These are phyloP conservation scores for Papilio glaucus DNA, from an alignment of 1,140 invertebrate species.

Conservation along the genomic window DNA sequence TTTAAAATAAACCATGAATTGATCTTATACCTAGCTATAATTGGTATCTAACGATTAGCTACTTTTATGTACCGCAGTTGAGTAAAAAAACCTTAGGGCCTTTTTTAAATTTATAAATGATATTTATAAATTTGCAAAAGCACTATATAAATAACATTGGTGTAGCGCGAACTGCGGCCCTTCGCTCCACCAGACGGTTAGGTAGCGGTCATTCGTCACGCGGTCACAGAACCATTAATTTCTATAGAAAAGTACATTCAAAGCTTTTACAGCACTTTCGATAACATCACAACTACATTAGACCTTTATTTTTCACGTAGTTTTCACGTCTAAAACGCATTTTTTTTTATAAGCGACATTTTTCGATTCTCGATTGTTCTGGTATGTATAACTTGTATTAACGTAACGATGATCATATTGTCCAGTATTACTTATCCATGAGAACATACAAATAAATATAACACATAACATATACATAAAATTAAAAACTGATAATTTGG, in stretches of 20 bases:
- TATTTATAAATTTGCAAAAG: background rate
- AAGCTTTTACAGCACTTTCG: conserved; percentile 73
- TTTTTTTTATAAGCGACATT: background rate
- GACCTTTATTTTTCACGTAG: conserved; percentile 64
- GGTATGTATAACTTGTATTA: too few species aligned
- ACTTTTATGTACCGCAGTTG: too few species aligned
- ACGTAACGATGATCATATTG: too few species aligned
- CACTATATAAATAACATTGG: background rate
- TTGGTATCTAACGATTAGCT: too few species aligned
- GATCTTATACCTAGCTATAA: too few species aligned
- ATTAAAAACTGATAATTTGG: too few species aligned
- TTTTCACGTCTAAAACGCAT: conserved; percentile 33
- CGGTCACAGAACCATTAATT: conserved; percentile 77
- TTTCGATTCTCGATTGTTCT: background rate
- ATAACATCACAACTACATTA: conserved; percentile 81
- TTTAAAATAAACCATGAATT: too few species aligned
- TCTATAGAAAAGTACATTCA: conserved; percentile 76
- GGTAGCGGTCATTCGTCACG: conserved; percentile 67
- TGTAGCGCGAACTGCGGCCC: background rate
- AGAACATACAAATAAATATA: too few species aligned
- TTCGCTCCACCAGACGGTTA: conserved; percentile 17
- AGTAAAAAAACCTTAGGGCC: too few species aligned
- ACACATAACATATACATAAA: too few species aligned
- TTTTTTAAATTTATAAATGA: background rate
- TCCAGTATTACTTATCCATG: too few species aligned